phyloP scores from a whole-genome alignment of 2,113 vertebrate species.

The Sceloporus tristichus region DNA sequence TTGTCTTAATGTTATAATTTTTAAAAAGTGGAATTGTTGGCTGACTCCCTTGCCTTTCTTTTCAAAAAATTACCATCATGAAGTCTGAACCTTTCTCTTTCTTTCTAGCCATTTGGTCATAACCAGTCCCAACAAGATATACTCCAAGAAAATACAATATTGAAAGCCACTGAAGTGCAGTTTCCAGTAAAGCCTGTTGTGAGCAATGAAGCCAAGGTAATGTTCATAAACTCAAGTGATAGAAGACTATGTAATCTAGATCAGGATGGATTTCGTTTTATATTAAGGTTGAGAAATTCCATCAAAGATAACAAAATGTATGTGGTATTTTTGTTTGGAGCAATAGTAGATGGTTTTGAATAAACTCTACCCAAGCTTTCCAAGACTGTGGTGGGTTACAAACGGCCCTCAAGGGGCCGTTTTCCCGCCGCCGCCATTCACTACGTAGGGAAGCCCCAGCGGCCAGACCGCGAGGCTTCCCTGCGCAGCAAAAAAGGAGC shows the following conservation, averaged over 20 bases:
- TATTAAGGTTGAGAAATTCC: neutral
- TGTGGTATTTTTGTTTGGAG: slow-evolving; percentile 61
- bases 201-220: slow-evolving; percentile 99
- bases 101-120: slow-evolving; percentile 95
- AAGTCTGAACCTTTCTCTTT: neutral
- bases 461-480: no score
- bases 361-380: neutral
- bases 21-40: neutral
- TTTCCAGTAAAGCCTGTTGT: slow-evolving; percentile 98
- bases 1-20: neutral
- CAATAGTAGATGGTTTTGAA: slow-evolving; percentile 49
- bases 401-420: no score
- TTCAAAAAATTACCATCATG: neutral
- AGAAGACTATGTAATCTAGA: no score
- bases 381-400: neutral
- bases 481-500: no score
- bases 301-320: neutral
- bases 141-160: slow-evolving; percentile 99
- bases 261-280: neutral
- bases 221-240: neutral
- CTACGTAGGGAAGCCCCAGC: no score
- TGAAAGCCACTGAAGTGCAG: slow-evolving; percentile 98
- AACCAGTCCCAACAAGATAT: slow-evolving; percentile 99
- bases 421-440: no score
- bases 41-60: neutral